Evolutionary conservation across 1,140 invertebrate genomes (phyloP).

Genomic region (Eurosta solidaginis): DNA sequence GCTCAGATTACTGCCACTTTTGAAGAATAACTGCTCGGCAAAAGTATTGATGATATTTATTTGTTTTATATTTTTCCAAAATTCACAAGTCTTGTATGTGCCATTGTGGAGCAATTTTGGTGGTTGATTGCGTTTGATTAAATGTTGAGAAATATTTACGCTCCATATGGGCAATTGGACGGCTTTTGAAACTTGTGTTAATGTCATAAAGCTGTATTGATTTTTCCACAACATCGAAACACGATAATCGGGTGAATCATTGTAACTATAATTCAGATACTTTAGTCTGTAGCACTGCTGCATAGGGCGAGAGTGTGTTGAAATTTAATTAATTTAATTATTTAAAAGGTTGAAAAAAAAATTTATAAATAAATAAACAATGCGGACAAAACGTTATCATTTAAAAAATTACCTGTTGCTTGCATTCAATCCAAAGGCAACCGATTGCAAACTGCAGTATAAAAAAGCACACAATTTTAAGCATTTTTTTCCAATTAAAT

Average conservation of each 20-base stretch:
- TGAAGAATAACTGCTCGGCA: conserved; percentile 43
- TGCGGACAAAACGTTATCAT: background rate
- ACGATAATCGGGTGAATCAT: conserved; percentile 46
- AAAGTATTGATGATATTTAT: conserved; percentile 48
- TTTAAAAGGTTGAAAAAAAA: background rate
- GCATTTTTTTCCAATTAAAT: background rate
- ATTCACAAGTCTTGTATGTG: conserved; percentile 47
- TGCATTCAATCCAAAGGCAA: no score
- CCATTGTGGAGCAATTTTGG: conserved; percentile 47
- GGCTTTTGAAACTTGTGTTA: conserved; percentile 45
- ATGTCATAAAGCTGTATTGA: conserved; percentile 43
- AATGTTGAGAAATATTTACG: conserved; percentile 43
- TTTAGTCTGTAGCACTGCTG: conserved; percentile 49
- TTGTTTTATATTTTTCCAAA: conserved; percentile 47
- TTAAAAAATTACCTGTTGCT: background rate
- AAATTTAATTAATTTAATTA: no score
- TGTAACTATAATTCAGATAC: conserved; percentile 34
- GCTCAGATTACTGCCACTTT: conserved; percentile 48
- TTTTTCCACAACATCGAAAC: conserved; percentile 39
- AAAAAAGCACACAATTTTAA: background rate
- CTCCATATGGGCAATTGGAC: conserved; percentile 48
- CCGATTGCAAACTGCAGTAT: no score
- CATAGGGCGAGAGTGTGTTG: no score
- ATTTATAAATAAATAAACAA: background rate
- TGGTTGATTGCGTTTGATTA: background rate